Conservation (phyloP, 2,113 vertebrate genomes). For the Amphiprion percula region DNA sequence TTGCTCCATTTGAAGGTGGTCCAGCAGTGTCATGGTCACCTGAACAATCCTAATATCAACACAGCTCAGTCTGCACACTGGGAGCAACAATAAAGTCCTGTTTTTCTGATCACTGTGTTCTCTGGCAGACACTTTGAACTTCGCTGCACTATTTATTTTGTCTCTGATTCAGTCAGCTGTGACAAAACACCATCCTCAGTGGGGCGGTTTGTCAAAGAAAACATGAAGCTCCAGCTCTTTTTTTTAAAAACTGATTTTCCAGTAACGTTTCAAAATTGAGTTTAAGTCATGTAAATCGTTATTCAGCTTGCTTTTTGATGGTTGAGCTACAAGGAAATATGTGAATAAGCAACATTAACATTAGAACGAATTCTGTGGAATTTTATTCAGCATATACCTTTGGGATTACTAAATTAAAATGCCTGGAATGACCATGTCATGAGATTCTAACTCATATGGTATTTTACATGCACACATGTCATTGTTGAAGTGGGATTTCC, state of each 20-base stretch:
- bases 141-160: constrained; percentile 58
- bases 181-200: constrained; percentile 46
- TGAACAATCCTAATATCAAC: constrained; percentile 49
- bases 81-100: constrained; percentile 62
- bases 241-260: background rate
- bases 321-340: background rate
- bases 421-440: background rate
- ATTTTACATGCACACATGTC: background rate
- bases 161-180: constrained; percentile 55
- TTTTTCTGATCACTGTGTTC: constrained; percentile 47
- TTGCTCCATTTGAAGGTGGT: constrained; percentile 51
- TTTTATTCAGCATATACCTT: background rate
- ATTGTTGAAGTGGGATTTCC: background rate
- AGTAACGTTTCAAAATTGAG: background rate
- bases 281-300: background rate
- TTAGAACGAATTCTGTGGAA: background rate
- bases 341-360: background rate
- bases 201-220: constrained; percentile 45
- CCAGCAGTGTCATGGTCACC: constrained; percentile 51
- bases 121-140: constrained; percentile 52
- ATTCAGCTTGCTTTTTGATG: background rate
- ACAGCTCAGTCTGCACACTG: constrained; percentile 45
- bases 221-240: constrained; percentile 13
- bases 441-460: background rate
- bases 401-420: background rate